phyloP scores from a whole-genome alignment of 2,113 vertebrate species.

The Polyodon spathula region DNA sequence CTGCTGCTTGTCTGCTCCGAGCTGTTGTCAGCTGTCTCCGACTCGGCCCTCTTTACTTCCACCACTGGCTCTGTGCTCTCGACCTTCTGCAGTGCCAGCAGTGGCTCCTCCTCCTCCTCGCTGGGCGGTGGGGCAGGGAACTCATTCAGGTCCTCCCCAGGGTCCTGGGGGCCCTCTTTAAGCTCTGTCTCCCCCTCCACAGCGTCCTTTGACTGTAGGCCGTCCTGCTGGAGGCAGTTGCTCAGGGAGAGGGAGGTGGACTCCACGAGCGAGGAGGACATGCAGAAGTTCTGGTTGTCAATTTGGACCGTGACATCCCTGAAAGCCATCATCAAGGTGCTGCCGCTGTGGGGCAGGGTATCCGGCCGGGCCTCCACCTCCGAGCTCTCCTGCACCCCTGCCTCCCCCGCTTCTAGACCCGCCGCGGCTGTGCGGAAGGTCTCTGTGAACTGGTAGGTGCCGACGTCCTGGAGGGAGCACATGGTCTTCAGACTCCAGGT shows the following conservation, averaged over 20 bases:
- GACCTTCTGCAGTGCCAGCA: conserved; percentile 35
- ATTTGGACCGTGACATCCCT: conserved; percentile 95
- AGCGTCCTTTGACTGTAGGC: conserved; percentile 22
- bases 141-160: conserved; percentile 41
- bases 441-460: conserved; percentile 80
- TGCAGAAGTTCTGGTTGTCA: conserved; percentile 89
- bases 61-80: conserved; percentile 35
- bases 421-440: conserved; percentile 59
- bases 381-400: conserved; percentile 53
- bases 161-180: conserved; percentile 30
- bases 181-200: conserved; percentile 24
- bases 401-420: conserved; percentile 56
- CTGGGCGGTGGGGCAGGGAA: conserved; percentile 60
- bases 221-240: conserved; percentile 62
- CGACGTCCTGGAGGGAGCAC: conserved; percentile 76
- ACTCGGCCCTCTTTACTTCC: conserved; percentile 50
- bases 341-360: conserved; percentile 71
- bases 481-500: conserved; percentile 95
- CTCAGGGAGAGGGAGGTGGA: conserved; percentile 78
- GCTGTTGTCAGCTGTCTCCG: conserved; percentile 59
- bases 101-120: conserved; percentile 49
- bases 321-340: conserved; percentile 96
- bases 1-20: conserved; percentile 75
- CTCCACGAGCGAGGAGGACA: conserved; percentile 76
- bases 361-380: conserved; percentile 52